These are phyloP conservation scores for Eupleurogrammus muticus DNA, from an alignment of 2,797 vertebrate species.

Conservation along the genomic window DNA sequence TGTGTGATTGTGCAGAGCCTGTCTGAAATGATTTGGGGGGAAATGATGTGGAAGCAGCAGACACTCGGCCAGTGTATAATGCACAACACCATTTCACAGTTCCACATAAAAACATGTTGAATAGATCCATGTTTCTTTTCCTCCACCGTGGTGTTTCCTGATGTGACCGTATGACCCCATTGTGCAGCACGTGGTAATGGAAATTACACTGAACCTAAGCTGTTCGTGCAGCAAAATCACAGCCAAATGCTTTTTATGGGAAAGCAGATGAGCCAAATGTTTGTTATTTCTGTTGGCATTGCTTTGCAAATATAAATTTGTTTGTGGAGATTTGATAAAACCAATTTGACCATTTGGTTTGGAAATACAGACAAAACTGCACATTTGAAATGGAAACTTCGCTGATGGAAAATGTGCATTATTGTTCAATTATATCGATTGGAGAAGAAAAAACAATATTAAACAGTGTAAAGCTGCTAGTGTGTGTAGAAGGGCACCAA, in stretches of 20 bases:
- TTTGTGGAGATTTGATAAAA: too few relatives aligned
- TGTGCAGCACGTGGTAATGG: too few relatives aligned
- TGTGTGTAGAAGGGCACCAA: too few relatives aligned
- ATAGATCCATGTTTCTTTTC: neutral
- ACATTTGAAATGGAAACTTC: too few relatives aligned
- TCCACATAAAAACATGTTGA: neutral
- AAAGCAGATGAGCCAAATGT: neutral
- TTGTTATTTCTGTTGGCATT: neutral
- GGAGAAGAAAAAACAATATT: neutral
- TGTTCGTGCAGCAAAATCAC: neutral
- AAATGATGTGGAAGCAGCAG: neutral
- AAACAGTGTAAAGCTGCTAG: too few relatives aligned
- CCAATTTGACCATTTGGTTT: too few relatives aligned
- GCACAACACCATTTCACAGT: neutral
- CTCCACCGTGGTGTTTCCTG: neutral
- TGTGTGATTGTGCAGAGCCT: neutral
- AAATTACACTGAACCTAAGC: neutral
- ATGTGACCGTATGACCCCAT: too few relatives aligned
- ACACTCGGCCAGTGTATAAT: neutral
- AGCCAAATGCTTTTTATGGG: neutral
- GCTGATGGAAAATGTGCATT: constrained; percentile 1
- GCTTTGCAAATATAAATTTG: neutral
- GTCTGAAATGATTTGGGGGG: neutral
- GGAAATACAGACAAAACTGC: too few relatives aligned
- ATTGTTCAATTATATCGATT: neutral